Base-by-base conservation (phyloP, 2,888 invertebrate genomes). In the Candidula unifasciata region DNA sequence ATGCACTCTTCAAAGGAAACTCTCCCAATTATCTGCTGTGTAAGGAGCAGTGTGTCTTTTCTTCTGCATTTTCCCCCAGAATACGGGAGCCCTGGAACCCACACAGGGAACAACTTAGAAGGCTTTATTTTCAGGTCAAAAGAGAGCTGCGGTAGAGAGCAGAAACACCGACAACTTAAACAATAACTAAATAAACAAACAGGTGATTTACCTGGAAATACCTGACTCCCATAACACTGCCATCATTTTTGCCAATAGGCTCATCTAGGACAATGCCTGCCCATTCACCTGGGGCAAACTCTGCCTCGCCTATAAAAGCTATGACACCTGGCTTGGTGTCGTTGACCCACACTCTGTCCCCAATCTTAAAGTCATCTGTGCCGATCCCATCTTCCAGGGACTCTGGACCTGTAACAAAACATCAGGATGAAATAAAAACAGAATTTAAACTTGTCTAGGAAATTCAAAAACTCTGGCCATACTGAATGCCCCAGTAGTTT, bases 311-410 rank as follows among this genome's bases (percentile, higher is more conserved):
- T 21, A 94, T 89, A 86, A 92, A 94, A 6, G 94, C 93, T 64
- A 94, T 93, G 78, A 89, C 87, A 57, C 94, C 94, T 2, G 93
- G 91, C 85, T 93, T 93, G 6, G 90, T 91, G 8, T 93, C 94
- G 33, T 92, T 92, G 6, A 94, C 93, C 97, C 97, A 99, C 89
- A 99, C 97, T 87, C 96, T 95, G 93, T 99, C 97, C 54, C 98
- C 98, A 92, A 99, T 97, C 91, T 98, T 98, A 94, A 97, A 98
- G 94, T 97, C 97, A 95, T 98, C 98, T 30, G 85, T 79, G 21
- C 89, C 89, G 3, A 87, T 78, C 44, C 85, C 82, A 52, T 85
- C 76, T 60, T 92, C 91, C 5, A 13, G 52, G 13, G 80, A 66
- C 85, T 91, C 92, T 89, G 88, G 52, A 87, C 82, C 81, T 81